Percentiles rank a stretch among this genome's conserved stretches.
phyloP scores from a whole-genome alignment of 2,113 vertebrate genomes.

The Menura novaehollandiae region DNA sequence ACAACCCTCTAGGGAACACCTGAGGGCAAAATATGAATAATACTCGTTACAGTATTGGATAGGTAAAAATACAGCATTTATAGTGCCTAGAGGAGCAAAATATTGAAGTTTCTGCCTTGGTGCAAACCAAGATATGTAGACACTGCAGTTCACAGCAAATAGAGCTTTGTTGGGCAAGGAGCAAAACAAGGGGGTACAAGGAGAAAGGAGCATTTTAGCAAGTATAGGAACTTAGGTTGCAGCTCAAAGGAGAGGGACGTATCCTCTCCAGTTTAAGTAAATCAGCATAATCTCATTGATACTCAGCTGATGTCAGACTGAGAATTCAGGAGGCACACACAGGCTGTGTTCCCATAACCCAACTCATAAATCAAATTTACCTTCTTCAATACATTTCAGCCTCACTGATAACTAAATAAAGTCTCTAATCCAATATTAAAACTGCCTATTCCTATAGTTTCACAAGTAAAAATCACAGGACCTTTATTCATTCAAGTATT shows the following conservation, averaged over 20 bases:
- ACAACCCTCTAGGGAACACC: background rate
- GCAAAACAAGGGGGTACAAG: background rate
- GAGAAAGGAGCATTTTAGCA: background rate
- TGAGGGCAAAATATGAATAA: background rate
- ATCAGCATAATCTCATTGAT: background rate
- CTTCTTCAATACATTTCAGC: background rate
- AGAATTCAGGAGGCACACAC: background rate
- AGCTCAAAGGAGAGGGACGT: background rate
- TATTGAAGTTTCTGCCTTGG: background rate
- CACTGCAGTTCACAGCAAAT: background rate
- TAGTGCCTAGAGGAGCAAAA: background rate
- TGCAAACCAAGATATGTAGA: conserved; percentile 28
- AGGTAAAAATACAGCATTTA: conserved; percentile 36
- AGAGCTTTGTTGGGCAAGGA: background rate
- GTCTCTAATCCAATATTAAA: background rate
- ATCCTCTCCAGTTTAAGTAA: background rate
- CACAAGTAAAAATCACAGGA: background rate
- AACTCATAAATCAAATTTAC: background rate
- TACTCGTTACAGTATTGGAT: background rate
- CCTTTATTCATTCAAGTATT: background rate
- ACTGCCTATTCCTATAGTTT: background rate
- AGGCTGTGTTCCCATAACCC: background rate
- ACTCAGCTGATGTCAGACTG: background rate
- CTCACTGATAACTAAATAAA: background rate
- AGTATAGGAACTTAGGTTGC: background rate